phyloP scores from a whole-genome alignment of 2,797 vertebrate species.

The Malurus splendens region DNA sequence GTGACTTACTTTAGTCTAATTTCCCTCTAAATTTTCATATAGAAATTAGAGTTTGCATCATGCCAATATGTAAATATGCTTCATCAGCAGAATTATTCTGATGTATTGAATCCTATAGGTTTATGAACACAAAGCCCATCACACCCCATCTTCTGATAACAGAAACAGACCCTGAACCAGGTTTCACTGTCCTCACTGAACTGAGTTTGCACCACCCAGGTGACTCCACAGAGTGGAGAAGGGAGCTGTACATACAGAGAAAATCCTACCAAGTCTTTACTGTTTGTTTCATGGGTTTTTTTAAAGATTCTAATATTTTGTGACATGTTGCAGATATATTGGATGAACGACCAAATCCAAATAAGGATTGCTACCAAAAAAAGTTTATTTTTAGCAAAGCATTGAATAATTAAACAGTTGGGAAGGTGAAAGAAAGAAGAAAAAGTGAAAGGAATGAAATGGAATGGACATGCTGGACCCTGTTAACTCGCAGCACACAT shows the following conservation, averaged over 20 bases:
- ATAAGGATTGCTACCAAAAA: neutral
- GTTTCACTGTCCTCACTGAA: too few relatives aligned
- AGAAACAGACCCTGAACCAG: neutral
- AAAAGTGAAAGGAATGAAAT: neutral
- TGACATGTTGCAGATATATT: neutral
- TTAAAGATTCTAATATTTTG: neutral
- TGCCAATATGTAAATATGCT: neutral
- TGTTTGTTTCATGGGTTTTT: neutral
- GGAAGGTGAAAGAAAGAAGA: neutral
- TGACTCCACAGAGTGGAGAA: neutral
- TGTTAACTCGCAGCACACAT: neutral
- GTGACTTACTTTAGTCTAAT: neutral
- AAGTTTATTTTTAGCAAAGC: neutral
- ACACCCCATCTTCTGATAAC: neutral
- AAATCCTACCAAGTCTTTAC: neutral
- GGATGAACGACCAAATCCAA: neutral
- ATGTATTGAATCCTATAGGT: neutral
- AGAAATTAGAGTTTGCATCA: neutral
- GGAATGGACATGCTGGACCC: neutral
- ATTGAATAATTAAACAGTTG: neutral
- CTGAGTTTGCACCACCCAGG: neutral
- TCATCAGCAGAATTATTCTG: neutral
- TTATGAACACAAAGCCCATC: neutral
- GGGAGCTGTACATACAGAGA: neutral
- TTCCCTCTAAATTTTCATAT: neutral